Percentiles rank a stretch among this genome's conserved stretches.
Evolutionary conservation across 2,888 invertebrate genomes (phyloP).

Genomic region (Allolobophora icterica): DNA sequence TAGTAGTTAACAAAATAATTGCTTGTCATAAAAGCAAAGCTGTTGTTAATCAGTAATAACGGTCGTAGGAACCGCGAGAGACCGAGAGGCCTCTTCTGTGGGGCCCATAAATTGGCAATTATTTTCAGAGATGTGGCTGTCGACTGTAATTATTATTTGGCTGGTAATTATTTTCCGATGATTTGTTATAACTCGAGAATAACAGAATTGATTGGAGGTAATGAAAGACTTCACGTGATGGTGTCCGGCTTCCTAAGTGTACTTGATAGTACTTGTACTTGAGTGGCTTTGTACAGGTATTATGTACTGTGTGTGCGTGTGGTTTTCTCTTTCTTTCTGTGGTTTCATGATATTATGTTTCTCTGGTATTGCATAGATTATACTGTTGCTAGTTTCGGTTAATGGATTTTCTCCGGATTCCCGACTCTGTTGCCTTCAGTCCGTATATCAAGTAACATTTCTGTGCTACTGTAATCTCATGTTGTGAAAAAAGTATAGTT

Average conservation of each 20-base stretch:
- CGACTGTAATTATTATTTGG: not conserved
- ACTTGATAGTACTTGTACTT: not conserved
- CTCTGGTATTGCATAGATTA: too few relatives aligned
- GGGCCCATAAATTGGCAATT: not conserved
- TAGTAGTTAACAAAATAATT: not conserved
- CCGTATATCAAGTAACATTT: too few relatives aligned
- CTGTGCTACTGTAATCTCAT: too few relatives aligned
- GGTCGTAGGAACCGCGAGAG: not conserved
- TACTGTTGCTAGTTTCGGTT: too few relatives aligned
- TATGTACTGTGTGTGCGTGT: too few relatives aligned
- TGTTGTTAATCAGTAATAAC: not conserved
- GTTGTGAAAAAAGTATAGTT: too few relatives aligned
- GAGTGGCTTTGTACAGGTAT: not conserved
- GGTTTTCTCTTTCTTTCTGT: too few relatives aligned
- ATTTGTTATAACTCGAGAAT: not conserved
- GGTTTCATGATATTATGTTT: too few relatives aligned
- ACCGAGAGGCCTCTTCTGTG: not conserved
- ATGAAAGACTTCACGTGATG: not conserved
- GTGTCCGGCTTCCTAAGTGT: not conserved
- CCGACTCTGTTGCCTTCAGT: too few relatives aligned
- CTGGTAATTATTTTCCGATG: not conserved
- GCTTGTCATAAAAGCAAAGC: not conserved
- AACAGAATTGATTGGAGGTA: slow-evolving; percentile 14
- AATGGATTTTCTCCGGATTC: too few relatives aligned
- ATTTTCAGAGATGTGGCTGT: not conserved